Evolutionary conservation across 2,797 vertebrate genomes (phyloP), one percentile per base, ranked within the genome.

Genomic region (Eulemur mongoz): DNA sequence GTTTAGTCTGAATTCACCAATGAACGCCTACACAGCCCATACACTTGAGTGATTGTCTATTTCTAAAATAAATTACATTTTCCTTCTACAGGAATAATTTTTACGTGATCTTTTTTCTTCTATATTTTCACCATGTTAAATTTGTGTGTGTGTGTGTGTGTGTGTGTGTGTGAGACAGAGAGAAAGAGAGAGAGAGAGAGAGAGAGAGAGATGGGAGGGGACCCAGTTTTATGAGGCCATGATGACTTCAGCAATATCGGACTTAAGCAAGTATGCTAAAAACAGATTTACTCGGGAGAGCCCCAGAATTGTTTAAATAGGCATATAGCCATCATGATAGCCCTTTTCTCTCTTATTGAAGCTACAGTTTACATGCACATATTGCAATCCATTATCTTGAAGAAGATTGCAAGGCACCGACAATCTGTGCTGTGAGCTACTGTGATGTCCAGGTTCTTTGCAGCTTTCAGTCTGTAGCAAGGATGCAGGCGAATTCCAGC

Each of bases 1-100:
- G 95, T 98, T 98, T 98, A 98, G 98, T 98, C 97, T 98, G 96
- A 98, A 96, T 94, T 97, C 95, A 98, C 97, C 98, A 98, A 72
- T 73, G 11, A 98, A 98, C 97, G 0, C 98, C 98, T 97, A 98
- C 98, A 95, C 67, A 0, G 5, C 85, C 94, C 96, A 94, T 96
- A 98, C 92, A 92, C 86, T 95, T 97, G 97, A 98, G 94, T 97
- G 67, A 25, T 84, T 96, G 72, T 93, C 95, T 91, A 81, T 97
- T 98, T 97, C 96, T 98, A 87, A 98, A 98, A 98, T 89, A 92
- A 98, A 97, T 96, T 97, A 87, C 92, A 97, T 98, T 98, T 98
- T 98, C 94, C 96, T 97, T 97, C 91, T 97, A 92, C 85, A 98
- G 95, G 96, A 98, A 98, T 97, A 98, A 97, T 40, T 96, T 97